Evolutionary conservation across 2,888 invertebrate species (phyloP).

Genomic region (Thera britannica): DNA sequence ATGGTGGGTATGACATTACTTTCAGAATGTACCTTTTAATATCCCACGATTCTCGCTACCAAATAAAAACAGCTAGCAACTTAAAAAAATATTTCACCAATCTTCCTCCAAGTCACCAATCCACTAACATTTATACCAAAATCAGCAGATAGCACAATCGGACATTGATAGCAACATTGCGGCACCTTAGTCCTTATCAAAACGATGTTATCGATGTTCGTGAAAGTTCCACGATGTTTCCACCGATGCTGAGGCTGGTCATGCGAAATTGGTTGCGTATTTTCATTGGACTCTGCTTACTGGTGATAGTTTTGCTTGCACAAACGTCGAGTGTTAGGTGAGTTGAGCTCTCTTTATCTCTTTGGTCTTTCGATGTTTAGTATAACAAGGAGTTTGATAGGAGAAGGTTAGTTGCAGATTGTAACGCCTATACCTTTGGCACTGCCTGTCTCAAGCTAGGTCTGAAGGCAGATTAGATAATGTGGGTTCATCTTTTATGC

Average conservation of each 20-base stretch:
- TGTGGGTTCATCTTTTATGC: no score
- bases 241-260: slow-evolving; percentile 51
- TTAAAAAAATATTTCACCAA: background rate
- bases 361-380: slow-evolving; percentile 1
- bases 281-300: slow-evolving; percentile 49
- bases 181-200: slow-evolving; percentile 30
- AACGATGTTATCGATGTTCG: slow-evolving; percentile 49
- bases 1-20: no score
- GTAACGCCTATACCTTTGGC: background rate
- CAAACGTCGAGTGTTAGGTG: slow-evolving; percentile 47
- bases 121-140: slow-evolving; percentile 10
- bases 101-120: no score
- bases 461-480: background rate
- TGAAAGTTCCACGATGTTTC: slow-evolving; percentile 63
- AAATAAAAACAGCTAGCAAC: background rate
- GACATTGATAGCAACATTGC: slow-evolving; percentile 17
- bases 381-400: background rate
- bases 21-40: no score
- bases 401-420: background rate
- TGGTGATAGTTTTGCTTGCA: slow-evolving; percentile 48
- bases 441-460: background rate
- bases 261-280: slow-evolving; percentile 57
- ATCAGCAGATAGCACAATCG: slow-evolving; percentile 14
- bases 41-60: background rate
- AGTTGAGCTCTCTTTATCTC: slow-evolving; percentile 43